Evolutionary conservation across 2,113 vertebrate genomes (phyloP).

Genomic region (Elgaria multicarinata): DNA sequence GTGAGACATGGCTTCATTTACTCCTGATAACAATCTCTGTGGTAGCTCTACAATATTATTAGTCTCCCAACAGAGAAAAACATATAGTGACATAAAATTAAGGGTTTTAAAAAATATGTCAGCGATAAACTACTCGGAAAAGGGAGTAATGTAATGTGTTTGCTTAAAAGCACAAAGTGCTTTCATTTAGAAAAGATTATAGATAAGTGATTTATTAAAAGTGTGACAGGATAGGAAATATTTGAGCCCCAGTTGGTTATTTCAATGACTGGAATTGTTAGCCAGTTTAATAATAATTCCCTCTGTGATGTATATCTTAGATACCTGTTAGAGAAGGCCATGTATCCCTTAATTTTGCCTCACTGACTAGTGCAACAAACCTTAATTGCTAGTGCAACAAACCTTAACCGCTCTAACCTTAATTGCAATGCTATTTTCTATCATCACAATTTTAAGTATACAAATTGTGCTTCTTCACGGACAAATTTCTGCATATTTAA

Average conservation of each 20-base stretch:
- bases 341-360: background rate
- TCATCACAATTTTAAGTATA: too few species aligned
- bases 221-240: background rate
- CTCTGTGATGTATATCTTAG: background rate
- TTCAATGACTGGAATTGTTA: background rate
- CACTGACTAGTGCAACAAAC: background rate
- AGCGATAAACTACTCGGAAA: background rate
- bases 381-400: background rate
- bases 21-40: background rate
- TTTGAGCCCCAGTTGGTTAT: background rate
- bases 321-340: background rate
- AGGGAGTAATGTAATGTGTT: background rate
- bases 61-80: background rate
- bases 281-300: background rate
- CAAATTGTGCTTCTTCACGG: background rate
- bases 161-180: background rate
- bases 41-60: background rate
- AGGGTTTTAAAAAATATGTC: background rate
- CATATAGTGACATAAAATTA: background rate
- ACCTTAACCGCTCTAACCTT: background rate
- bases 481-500: background rate
- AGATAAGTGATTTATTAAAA: background rate
- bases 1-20: too few species aligned
- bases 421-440: background rate
- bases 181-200: background rate